Evolutionary conservation across 1,140 invertebrate species (phyloP), one percentile per base, ranked within the genome.

Genomic region (Latrodectus geometricus): DNA sequence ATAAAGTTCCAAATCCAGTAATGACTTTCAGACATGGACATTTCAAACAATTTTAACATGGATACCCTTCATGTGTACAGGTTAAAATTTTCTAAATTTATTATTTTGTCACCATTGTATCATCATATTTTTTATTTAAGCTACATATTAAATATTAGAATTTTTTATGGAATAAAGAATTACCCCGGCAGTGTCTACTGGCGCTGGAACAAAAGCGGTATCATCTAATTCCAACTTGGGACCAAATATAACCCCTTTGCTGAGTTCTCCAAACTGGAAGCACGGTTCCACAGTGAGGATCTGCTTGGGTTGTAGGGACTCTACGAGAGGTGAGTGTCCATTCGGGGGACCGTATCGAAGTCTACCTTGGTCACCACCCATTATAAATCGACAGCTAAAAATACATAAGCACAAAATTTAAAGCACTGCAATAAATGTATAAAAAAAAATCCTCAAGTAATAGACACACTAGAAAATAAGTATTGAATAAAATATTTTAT

Each of bases 211-310:
- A 92, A 99, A 99, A 0, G 96, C 96, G 0, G 95, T 95, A 90
- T 98, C 96, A 89, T 98, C 97, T 20, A 86, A 9, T 90, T 97
- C 94, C 11, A 97, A 94, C 0, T 95, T 92, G 0, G 98, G 98
- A 0, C 98, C 98, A 76, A 96, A 95, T 9, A 99, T 91, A 0
- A 98, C 94, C 35, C 95, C 94, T 90, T 99, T 99, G 88, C 94
- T 93, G 88, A 99, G 93, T 90, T 99, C 98, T 0, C 99, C 99
- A 91, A 99, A 99, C 90, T 97, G 97, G 90, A 99, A 99, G 90
- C 98, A 99, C 0, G 98, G 98, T 91, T 99, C 97, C 69, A 99
- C 93, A 50, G 94, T 95, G 0, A 99, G 92, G 14, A 96, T 95
- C 91, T 99, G 97, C 88, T 96, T 96, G 0, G 98, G 97, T 66